phyloP scores from a whole-genome alignment of 2,888 invertebrate species.

The Andrena bicolor region DNA sequence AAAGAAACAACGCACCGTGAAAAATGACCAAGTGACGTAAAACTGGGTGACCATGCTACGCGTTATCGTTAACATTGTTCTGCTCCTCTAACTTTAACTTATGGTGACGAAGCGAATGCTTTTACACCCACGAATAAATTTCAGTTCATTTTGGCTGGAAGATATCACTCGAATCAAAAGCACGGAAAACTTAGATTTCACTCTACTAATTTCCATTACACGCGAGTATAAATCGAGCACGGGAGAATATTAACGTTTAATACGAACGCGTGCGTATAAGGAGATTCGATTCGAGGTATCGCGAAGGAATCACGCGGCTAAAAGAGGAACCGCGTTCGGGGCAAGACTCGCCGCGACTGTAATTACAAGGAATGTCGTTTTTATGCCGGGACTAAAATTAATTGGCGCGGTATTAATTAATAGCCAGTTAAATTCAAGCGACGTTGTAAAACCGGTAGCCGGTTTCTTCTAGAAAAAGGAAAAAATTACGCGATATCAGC shows the following conservation, averaged over 20 bases:
- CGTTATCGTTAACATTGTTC: constrained; percentile 36
- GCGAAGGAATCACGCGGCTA: neutral
- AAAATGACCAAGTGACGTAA: constrained; percentile 51
- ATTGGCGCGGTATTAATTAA: constrained; percentile 63
- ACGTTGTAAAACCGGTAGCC: constrained; percentile 59
- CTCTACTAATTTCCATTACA: too few species aligned
- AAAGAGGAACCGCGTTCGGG: neutral
- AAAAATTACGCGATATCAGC: constrained; percentile 63
- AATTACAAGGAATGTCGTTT: constrained; percentile 41
- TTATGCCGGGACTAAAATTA: constrained; percentile 41
- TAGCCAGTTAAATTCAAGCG: constrained; percentile 61
- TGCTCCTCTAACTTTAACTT: neutral
- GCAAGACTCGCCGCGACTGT: constrained; percentile 9
- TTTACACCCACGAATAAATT: neutral
- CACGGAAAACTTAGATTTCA: too few species aligned
- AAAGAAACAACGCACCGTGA: constrained; percentile 46
- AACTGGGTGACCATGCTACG: constrained; percentile 57
- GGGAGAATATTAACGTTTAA: too few species aligned
- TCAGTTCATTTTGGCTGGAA: too few species aligned
- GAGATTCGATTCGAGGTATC: neutral
- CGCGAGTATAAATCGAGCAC: too few species aligned
- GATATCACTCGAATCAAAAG: too few species aligned
- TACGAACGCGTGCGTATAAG: too few species aligned
- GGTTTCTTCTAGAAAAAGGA: constrained; percentile 17
- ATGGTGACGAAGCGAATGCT: neutral